Conservation (phyloP, 2,888 invertebrate genomes). For the Aleiodes alternator region DNA sequence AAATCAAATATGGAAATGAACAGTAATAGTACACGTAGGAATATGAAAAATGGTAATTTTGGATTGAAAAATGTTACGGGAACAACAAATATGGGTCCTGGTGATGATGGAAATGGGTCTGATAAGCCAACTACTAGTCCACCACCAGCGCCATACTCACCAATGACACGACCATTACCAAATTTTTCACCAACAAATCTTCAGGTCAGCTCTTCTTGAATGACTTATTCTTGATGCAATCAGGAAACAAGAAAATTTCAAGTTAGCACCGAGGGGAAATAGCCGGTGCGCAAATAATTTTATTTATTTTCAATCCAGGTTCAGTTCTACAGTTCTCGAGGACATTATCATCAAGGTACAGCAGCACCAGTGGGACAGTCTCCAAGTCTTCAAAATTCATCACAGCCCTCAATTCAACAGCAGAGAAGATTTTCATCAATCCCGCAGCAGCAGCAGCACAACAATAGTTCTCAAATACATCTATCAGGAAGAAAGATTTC, state of each 20-base stretch:
- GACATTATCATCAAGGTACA: constrained; percentile 51
- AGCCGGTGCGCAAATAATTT: too few species aligned
- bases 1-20: neutral
- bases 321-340: constrained; percentile 65
- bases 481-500: constrained; percentile 30
- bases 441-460: constrained; percentile 10
- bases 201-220: constrained; percentile 70
- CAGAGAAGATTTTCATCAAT: constrained; percentile 35
- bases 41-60: constrained; percentile 1
- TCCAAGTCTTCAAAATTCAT: constrained; percentile 57
- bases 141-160: constrained; percentile 67
- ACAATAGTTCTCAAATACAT: constrained; percentile 27
- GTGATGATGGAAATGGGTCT: constrained; percentile 32
- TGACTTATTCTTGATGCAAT: neutral
- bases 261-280: too few species aligned
- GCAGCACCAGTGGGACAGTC: constrained; percentile 20
- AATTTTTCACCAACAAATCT: constrained; percentile 69
- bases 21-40: constrained; percentile 13
- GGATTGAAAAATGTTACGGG: neutral
- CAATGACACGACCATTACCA: constrained; percentile 68
- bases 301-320: constrained; percentile 64
- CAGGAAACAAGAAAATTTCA: neutral
- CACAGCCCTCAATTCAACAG: constrained; percentile 58
- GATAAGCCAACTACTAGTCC: constrained; percentile 64
- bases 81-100: neutral